A percentile compares a stretch with the other conserved stretches of the same genome.
These are phyloP conservation scores for Scartelaos histophorus DNA, from an alignment of 2,113 vertebrate species.

Conservation along the genomic window DNA sequence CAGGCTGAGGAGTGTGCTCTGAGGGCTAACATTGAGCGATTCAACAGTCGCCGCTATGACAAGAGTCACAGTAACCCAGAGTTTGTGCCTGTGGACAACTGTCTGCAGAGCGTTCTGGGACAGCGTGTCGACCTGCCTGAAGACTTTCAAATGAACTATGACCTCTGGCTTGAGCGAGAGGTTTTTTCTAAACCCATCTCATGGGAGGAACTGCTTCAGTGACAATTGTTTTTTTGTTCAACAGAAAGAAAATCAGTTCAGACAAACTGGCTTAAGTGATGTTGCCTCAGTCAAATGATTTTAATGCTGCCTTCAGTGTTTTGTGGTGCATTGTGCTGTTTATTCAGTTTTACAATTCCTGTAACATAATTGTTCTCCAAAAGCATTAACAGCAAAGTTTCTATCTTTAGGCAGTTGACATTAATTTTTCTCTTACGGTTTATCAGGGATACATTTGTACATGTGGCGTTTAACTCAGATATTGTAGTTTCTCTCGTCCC, in stretches of 20 bases:
- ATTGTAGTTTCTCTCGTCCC: not conserved
- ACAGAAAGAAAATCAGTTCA: not conserved
- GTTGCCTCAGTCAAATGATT: constrained; percentile 34
- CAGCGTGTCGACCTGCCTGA: constrained; percentile 91
- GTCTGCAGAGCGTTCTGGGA: constrained; percentile 96
- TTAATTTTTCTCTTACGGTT: constrained; percentile 22
- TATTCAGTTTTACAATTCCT: not conserved
- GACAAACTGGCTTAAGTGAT: not conserved
- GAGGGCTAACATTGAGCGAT: constrained; percentile 94
- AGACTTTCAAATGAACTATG: constrained; percentile 98
- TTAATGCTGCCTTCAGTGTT: constrained; percentile 27
- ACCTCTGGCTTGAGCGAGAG: constrained; percentile 97
- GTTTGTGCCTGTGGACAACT: constrained; percentile 95
- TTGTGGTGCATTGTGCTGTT: constrained; percentile 8
- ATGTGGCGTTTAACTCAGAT: not conserved
- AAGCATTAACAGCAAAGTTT: constrained; percentile 13
- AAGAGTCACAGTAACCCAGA: constrained; percentile 89
- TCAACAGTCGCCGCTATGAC: constrained; percentile 94
- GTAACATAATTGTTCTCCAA: not conserved
- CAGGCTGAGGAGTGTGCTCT: constrained; percentile 97
- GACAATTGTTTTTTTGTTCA: constrained; percentile 44
- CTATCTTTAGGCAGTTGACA: constrained; percentile 5
- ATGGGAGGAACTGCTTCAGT: constrained; percentile 97
- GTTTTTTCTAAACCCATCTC: constrained; percentile 98
- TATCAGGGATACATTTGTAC: constrained; percentile 9